These are phyloP conservation scores for Tachuris rubrigastra DNA, from an alignment of 2,113 vertebrate species.

Conservation along the genomic window DNA sequence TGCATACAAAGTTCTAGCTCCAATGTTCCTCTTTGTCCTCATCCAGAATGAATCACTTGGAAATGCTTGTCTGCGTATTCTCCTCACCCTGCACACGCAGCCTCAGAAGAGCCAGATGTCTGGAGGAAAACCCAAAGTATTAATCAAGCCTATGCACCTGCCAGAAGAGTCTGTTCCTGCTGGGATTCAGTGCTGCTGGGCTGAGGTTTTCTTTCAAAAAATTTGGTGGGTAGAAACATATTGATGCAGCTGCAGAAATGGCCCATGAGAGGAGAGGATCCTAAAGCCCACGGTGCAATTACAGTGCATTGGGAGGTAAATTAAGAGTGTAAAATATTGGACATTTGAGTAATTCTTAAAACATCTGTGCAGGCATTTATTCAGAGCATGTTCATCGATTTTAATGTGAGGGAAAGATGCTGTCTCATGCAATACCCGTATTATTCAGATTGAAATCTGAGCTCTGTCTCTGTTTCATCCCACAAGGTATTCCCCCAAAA, in stretches of 20 bases:
- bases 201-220: not conserved
- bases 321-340: not conserved
- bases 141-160: not conserved
- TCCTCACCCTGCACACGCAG: not conserved
- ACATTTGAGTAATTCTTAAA: slow-evolving; percentile 23
- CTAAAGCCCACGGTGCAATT: not conserved
- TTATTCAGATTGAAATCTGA: slow-evolving; percentile 43
- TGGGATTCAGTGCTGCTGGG: not conserved
- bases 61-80: not conserved
- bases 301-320: not conserved
- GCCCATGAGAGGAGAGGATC: not conserved
- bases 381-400: slow-evolving; percentile 40
- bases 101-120: slow-evolving; percentile 42
- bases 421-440: slow-evolving; percentile 20
- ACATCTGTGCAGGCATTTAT: not conserved
- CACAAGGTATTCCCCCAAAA: slow-evolving; percentile 30
- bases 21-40: not conserved
- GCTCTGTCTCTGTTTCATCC: not conserved
- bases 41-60: not conserved
- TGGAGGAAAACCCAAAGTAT: slow-evolving; percentile 29
- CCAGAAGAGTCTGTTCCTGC: not conserved
- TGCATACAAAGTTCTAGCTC: not conserved
- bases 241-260: not conserved
- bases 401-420: slow-evolving; percentile 17
- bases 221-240: not conserved